These are phyloP conservation scores for Eumeta japonica DNA, from an alignment of 1,140 invertebrate species.

Conservation along the genomic window DNA sequence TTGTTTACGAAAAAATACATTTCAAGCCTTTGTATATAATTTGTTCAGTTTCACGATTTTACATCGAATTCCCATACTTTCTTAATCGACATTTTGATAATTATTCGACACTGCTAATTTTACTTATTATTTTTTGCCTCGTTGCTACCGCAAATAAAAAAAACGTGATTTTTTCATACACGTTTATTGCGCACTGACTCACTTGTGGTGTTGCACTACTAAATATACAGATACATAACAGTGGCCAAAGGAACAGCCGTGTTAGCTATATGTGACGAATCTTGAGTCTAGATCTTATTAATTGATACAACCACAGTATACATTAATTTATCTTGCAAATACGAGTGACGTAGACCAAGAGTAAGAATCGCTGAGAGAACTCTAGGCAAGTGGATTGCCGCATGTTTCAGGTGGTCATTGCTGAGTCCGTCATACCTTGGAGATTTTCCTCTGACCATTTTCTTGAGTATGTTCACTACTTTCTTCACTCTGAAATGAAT, in stretches of 20 bases:
- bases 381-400: not conserved
- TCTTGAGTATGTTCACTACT: not conserved
- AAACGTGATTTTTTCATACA: too few species aligned
- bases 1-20: too few species aligned
- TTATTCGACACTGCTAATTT: too few species aligned
- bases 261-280: not conserved
- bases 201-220: not conserved
- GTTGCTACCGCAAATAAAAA: too few species aligned
- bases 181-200: too few species aligned
- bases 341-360: not conserved
- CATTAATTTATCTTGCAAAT: not conserved
- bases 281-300: not conserved
- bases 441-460: not conserved
- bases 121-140: too few species aligned
- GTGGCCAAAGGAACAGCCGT: not conserved
- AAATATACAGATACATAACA: too few species aligned
- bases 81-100: too few species aligned
- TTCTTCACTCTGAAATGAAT: not conserved
- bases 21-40: too few species aligned
- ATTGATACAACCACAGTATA: constrained; percentile 1
- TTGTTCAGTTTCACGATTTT: too few species aligned
- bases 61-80: too few species aligned
- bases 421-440: not conserved
- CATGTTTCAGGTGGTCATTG: constrained; percentile 1
- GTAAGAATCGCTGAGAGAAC: not conserved